Percentiles rank a stretch among this genome's conserved stretches.
Conservation (phyloP, 1,140 invertebrate genomes). For the Fopius arisanus region DNA sequence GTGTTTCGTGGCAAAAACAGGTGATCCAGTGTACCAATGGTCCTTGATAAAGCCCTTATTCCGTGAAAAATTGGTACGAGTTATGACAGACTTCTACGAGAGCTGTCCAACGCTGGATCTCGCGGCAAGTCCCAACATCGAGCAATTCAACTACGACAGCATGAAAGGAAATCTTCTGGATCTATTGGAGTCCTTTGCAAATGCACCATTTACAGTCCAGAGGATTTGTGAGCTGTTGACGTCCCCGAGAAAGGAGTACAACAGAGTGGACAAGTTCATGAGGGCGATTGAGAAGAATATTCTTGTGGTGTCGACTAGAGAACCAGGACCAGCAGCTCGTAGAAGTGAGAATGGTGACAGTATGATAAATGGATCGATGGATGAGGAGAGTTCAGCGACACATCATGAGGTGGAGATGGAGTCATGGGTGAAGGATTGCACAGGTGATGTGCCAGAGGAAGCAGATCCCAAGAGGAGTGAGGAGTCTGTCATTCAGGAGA, state of each 20-base stretch:
- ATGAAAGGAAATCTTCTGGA: slow-evolving; percentile 88
- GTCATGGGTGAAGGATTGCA: slow-evolving; percentile 59
- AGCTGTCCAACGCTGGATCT: slow-evolving; percentile 77
- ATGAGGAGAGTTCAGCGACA: slow-evolving; percentile 50
- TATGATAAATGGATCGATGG: slow-evolving; percentile 66
- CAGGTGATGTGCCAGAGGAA: slow-evolving; percentile 31
- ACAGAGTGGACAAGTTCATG: slow-evolving; percentile 95
- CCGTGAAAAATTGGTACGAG: slow-evolving; percentile 83
- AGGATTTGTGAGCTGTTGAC: slow-evolving; percentile 93
- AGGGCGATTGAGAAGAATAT: slow-evolving; percentile 94
- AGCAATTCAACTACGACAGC: slow-evolving; percentile 88
- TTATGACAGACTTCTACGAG: slow-evolving; percentile 88
- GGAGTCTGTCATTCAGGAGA: not conserved
- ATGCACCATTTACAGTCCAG: slow-evolving; percentile 96
- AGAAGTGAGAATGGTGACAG: slow-evolving; percentile 74
- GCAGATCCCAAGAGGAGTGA: not conserved
- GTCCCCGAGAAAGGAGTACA: slow-evolving; percentile 92
- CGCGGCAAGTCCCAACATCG: slow-evolving; percentile 86
- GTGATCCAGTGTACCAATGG: slow-evolving; percentile 95
- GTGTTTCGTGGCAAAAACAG: slow-evolving; percentile 89
- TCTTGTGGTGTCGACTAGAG: slow-evolving; percentile 92
- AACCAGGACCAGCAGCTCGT: slow-evolving; percentile 74
- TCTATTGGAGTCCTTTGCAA: slow-evolving; percentile 81
- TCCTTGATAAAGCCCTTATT: slow-evolving; percentile 85
- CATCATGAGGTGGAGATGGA: slow-evolving; percentile 59